Percentiles rank a stretch among this genome's conserved stretches.
Conservation (phyloP, 1,140 invertebrate genomes). For the Drusus annulatus region DNA sequence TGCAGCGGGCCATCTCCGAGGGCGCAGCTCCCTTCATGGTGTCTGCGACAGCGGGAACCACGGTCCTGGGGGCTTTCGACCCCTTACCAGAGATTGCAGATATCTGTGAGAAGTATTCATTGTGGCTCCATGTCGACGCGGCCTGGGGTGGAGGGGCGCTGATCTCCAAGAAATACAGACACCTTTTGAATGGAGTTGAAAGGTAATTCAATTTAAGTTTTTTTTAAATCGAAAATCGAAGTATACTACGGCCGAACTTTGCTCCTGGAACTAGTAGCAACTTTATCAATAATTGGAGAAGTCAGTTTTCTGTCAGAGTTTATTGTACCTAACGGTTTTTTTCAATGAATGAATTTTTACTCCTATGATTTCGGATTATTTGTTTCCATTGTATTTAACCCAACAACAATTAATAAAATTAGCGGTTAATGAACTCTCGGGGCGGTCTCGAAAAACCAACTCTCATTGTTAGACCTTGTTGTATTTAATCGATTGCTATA, state of each 20-base stretch:
- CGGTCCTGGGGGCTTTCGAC: conserved; percentile 91
- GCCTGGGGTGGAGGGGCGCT: conserved; percentile 94
- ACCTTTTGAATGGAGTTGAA: conserved; percentile 85
- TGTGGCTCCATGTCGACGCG: conserved; percentile 97
- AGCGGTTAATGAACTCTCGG: conserved; percentile 24
- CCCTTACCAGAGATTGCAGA: conserved; percentile 86
- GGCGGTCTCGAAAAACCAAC: conserved; percentile 1
- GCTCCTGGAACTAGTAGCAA: no score
- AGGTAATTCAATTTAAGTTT: conserved; percentile 66
- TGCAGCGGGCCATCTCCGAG: conserved; percentile 77
- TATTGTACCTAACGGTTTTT: no score
- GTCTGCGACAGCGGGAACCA: conserved; percentile 90
- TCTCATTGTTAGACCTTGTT: conserved; percentile 18
- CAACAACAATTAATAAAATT: neutral
- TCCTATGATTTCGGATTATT: no score
- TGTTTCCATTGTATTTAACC: no score
- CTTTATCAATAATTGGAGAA: no score
- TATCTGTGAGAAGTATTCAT: conserved; percentile 84
- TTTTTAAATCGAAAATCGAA: no score
- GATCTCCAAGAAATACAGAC: conserved; percentile 85
- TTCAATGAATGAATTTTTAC: no score
- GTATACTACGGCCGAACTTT: no score
- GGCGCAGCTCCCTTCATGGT: conserved; percentile 89
- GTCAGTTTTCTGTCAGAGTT: no score
- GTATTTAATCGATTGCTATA: neutral